Evolutionary conservation across 2,797 vertebrate species (phyloP).

Genomic region (Hydrolagus colliei): DNA sequence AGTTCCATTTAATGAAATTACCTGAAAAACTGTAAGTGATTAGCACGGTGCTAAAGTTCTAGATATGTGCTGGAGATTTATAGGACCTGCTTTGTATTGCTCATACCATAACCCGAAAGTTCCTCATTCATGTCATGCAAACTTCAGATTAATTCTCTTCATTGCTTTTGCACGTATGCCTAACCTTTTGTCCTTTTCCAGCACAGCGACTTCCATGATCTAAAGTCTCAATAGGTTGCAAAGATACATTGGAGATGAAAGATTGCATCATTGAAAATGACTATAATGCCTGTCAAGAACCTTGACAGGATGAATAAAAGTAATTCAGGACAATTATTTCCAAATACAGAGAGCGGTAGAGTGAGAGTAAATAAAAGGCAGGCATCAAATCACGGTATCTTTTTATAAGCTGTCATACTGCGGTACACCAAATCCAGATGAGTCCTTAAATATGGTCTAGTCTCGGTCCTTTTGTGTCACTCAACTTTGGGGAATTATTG

Average conservation of each 20-base stretch:
- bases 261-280: slow-evolving; percentile 32
- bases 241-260: slow-evolving; percentile 28
- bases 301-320: slow-evolving; percentile 28
- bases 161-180: slow-evolving; percentile 27
- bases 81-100: slow-evolving; percentile 20
- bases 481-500: background rate
- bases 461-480: background rate
- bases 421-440: slow-evolving; percentile 14
- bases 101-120: slow-evolving; percentile 26
- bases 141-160: background rate
- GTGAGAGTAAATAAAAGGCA: slow-evolving; percentile 16
- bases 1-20: background rate
- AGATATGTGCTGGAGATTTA: slow-evolving; percentile 9
- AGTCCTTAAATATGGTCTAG: background rate
- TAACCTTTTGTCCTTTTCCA: slow-evolving; percentile 29
- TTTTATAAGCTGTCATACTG: slow-evolving; percentile 7
- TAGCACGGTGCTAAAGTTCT: slow-evolving; percentile 14
- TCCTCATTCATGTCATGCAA: slow-evolving; percentile 23
- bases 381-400: slow-evolving; percentile 26
- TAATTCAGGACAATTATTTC: slow-evolving; percentile 20
- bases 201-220: slow-evolving; percentile 27
- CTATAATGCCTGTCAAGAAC: slow-evolving; percentile 25
- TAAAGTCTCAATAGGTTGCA: slow-evolving; percentile 16
- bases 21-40: slow-evolving; percentile 8
- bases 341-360: slow-evolving; percentile 17